A percentile compares a stretch with the other conserved stretches of the same genome.
Evolutionary conservation across 2,888 invertebrate species (phyloP).

Genomic region (Dryobota labecula): DNA sequence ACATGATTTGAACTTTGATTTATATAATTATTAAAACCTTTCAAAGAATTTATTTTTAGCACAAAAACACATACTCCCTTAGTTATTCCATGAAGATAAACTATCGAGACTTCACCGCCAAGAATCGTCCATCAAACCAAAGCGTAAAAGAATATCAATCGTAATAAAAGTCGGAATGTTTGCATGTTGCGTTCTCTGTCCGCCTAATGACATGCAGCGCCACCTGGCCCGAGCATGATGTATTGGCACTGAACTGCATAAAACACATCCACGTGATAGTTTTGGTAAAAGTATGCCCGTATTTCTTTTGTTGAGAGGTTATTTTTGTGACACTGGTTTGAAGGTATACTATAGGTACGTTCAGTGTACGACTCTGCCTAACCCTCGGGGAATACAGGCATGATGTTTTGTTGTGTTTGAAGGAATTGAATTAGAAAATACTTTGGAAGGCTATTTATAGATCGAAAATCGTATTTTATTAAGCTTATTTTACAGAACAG

Average conservation of each 20-base stretch:
- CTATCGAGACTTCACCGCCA: background rate
- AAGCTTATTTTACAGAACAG: background rate
- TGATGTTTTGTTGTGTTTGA: no score
- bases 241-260: slow-evolving; percentile 41
- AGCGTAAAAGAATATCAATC: slow-evolving; percentile 32
- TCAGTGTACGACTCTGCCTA: no score
- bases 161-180: slow-evolving; percentile 48
- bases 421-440: no score
- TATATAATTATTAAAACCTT: no score
- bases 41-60: no score
- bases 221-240: slow-evolving; percentile 41
- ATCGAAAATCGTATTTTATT: background rate
- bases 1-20: no score
- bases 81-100: background rate
- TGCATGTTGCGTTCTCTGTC: slow-evolving; percentile 26
- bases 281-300: background rate
- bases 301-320: background rate
- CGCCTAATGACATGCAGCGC: slow-evolving; percentile 25
- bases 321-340: background rate
- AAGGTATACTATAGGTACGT: no score
- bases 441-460: background rate
- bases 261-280: slow-evolving; percentile 20
- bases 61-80: background rate
- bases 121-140: slow-evolving; percentile 9
- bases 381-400: no score